Evolutionary conservation across 2,113 vertebrate genomes (phyloP).

Genomic region (Ranitomeya imitator): DNA sequence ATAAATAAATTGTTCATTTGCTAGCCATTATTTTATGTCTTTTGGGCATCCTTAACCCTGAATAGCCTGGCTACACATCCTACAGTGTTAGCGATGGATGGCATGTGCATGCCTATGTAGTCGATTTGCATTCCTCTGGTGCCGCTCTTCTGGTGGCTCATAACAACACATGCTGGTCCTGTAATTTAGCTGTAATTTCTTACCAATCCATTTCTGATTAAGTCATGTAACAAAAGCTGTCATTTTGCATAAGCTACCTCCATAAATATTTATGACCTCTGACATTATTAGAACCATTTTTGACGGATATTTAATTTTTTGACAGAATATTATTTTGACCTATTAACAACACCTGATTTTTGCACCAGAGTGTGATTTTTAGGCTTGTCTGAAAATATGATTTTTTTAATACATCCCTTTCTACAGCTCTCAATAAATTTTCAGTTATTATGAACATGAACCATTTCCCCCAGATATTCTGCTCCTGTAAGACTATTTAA

Average conservation of each 20-base stretch:
- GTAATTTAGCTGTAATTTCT: constrained; percentile 36
- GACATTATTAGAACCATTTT: constrained; percentile 45
- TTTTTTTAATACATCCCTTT: constrained; percentile 4
- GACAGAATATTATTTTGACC: constrained; percentile 55
- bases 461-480: not conserved
- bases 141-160: not conserved
- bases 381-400: constrained; percentile 37
- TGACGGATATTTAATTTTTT: constrained; percentile 53
- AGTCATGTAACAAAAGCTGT: constrained; percentile 52
- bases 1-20: too few relatives aligned
- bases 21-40: too few relatives aligned
- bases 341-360: constrained; percentile 53
- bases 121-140: not conserved
- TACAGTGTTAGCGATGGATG: not conserved
- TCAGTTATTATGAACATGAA: constrained; percentile 21
- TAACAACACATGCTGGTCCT: not conserved
- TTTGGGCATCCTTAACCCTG: too few relatives aligned
- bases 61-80: not conserved
- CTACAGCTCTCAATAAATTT: constrained; percentile 2
- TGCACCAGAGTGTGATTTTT: constrained; percentile 21
- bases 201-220: constrained; percentile 42
- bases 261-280: constrained; percentile 56
- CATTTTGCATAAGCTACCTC: constrained; percentile 7
- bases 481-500: not conserved
- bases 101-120: not conserved